Percentiles rank a stretch among this genome's conserved stretches.
phyloP scores from a whole-genome alignment of 2,888 invertebrate genomes.

The Drosophila subsilvestris region DNA sequence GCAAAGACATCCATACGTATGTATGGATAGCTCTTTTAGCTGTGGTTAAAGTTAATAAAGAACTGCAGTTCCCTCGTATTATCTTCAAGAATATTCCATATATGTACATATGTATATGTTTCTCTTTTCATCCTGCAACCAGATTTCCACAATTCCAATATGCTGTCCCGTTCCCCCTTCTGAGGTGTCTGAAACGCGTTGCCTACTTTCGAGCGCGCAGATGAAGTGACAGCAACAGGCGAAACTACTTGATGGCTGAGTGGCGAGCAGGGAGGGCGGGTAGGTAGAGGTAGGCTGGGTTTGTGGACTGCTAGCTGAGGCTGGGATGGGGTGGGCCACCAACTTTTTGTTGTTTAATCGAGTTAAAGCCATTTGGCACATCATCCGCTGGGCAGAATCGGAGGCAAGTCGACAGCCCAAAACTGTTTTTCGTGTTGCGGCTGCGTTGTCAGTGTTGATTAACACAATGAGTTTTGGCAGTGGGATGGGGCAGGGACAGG shows the following conservation, averaged over 20 bases:
- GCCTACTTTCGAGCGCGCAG: constrained; percentile 36
- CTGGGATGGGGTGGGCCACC: neutral
- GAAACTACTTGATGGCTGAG: constrained; percentile 49
- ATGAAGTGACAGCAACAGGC: constrained; percentile 71
- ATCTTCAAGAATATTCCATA: no score
- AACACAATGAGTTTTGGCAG: constrained; percentile 75
- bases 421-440: constrained; percentile 69
- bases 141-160: neutral
- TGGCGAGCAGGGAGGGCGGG: neutral
- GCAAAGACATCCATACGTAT: no score
- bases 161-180: no score
- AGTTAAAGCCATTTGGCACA: constrained; percentile 66
- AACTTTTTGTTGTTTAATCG: constrained; percentile 62
- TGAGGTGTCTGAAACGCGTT: constrained; percentile 17
- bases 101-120: no score
- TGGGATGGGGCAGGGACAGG: neutral
- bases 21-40: no score
- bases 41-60: no score
- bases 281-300: neutral
- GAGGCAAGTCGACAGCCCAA: constrained; percentile 36
- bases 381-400: constrained; percentile 26
- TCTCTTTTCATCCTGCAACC: no score
- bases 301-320: constrained; percentile 9
- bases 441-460: constrained; percentile 77
- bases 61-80: no score